Evolutionary conservation across 2,797 vertebrate genomes (phyloP).

Genomic region (Onychomys arenicola): DNA sequence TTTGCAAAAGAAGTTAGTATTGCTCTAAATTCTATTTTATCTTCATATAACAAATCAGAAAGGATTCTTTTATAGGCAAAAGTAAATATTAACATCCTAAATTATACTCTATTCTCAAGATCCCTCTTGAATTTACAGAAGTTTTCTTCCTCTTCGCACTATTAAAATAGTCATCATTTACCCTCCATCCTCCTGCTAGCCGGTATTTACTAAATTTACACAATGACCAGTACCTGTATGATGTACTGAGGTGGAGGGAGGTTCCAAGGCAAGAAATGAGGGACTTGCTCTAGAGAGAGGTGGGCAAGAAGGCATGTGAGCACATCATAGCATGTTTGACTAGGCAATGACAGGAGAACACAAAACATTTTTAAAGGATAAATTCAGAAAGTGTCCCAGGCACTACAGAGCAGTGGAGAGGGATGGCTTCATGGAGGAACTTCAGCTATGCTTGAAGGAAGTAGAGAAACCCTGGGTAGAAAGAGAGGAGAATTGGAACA

Average conservation of each 20-base stretch:
- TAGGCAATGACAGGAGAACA: neutral
- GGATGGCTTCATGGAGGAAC: neutral
- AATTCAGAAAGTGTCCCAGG: rapidly evolving
- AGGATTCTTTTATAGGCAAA: conserved; percentile 26
- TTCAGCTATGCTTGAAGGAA: neutral
- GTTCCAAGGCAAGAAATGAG: neutral
- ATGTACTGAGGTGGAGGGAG: neutral
- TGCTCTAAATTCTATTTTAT: conserved; percentile 36
- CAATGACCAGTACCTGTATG: too few species aligned
- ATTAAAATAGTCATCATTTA: conserved; percentile 7
- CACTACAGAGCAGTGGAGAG: neutral
- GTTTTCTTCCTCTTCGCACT: neutral
- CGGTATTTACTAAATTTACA: neutral
- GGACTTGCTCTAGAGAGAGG: neutral
- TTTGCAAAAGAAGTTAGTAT: conserved; percentile 20
- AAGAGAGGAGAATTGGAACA: neutral
- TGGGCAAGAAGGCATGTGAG: neutral
- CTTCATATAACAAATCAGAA: conserved; percentile 39
- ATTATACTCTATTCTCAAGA: neutral
- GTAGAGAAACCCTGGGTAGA: neutral
- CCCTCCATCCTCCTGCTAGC: neutral
- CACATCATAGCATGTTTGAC: neutral
- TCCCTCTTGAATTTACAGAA: neutral
- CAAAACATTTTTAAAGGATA: too few species aligned
- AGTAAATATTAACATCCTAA: conserved; percentile 4